Base-by-base conservation (phyloP, 2,113 vertebrate species). In the Cyrtonyx montezumae region DNA sequence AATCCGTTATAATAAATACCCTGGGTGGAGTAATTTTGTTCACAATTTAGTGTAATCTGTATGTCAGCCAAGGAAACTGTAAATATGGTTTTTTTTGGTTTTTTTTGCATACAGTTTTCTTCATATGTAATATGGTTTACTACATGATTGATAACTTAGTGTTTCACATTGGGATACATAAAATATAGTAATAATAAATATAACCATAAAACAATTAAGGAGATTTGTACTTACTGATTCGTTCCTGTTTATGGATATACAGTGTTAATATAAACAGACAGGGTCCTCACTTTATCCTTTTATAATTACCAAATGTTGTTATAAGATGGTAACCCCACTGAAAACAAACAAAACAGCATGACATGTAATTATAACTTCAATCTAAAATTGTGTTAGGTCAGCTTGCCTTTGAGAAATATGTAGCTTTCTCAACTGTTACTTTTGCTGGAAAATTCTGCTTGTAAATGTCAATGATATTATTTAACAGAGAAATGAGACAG, bases 231-330 rank as follows among this genome's bases (percentile, higher is more conserved):
- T 94, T 66, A 90, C 81, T 87, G 94, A 92, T 94, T 96, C 3
- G 2, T 94, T 95, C 87, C 90, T 94, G 83, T 91, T 92, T 94
- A 74, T 95, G 79, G 90, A 94, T 94, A 93, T 92, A 86, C 69
- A 92, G 76, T 86, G 87, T 87, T 91, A 91, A 45, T 53, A 89
- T 97, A 97, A 97, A 95, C 86, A 96, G 91, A 95, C 69, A 77
- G 88, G 79, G 89, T 73, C 73, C 58, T 97, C 88, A 87, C 71
- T 94, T 93, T 96, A 93, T 96, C 84, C 75, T 96, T 96, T 97
- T 96, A 95, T 95, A 74, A 80, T 96, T 97, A 96, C 94, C 90
- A 96, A 96, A 97, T 95, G 94, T 97, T 97, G 63, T 79, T 73
- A 48, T 96, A 97, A 94, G 90, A 82, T 85, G 73, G 85, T 74